Conservation (phyloP, 1,140 invertebrate species). For the Daktulosphaira vitifoliae region DNA sequence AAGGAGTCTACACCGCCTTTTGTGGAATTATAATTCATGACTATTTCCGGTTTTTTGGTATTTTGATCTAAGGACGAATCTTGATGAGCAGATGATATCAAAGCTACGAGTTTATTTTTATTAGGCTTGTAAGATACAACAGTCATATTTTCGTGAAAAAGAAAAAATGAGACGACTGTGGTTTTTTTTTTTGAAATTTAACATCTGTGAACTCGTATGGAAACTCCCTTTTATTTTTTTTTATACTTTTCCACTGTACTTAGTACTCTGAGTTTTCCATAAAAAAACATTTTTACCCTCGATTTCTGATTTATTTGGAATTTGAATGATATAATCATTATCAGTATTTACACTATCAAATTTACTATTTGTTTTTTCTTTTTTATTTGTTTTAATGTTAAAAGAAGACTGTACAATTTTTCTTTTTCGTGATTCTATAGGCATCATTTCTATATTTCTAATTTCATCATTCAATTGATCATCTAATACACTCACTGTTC, state of each 20-base stretch:
- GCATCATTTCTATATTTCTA: no score
- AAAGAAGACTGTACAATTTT: no score
- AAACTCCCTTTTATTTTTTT: slow-evolving; percentile 45
- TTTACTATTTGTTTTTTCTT: no score
- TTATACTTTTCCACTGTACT: no score
- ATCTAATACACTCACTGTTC: no score
- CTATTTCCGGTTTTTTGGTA: slow-evolving; percentile 39
- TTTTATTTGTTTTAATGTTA: not conserved
- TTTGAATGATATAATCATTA: not conserved
- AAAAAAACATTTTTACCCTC: not conserved
- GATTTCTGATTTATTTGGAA: slow-evolving; percentile 5
- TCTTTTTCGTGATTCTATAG: no score
- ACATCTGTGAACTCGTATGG: slow-evolving; percentile 38
- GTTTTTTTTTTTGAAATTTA: slow-evolving; percentile 4
- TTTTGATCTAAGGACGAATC: slow-evolving; percentile 35
- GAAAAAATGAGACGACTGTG: slow-evolving; percentile 29
- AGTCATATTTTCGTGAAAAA: slow-evolving; percentile 34
- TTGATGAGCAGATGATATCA: slow-evolving; percentile 35
- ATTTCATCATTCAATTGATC: no score
- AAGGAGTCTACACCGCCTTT: slow-evolving; percentile 41
- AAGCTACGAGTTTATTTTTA: slow-evolving; percentile 39
- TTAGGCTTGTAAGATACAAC: slow-evolving; percentile 37
- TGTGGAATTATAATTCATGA: slow-evolving; percentile 39
- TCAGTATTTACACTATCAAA: not conserved
- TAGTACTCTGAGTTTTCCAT: slow-evolving; percentile 7